A percentile compares a stretch with the other conserved stretches of the same genome.
These are phyloP conservation scores for Eudasyphora cyanicolor DNA, from an alignment of 2,888 invertebrate species.

Conservation along the genomic window DNA sequence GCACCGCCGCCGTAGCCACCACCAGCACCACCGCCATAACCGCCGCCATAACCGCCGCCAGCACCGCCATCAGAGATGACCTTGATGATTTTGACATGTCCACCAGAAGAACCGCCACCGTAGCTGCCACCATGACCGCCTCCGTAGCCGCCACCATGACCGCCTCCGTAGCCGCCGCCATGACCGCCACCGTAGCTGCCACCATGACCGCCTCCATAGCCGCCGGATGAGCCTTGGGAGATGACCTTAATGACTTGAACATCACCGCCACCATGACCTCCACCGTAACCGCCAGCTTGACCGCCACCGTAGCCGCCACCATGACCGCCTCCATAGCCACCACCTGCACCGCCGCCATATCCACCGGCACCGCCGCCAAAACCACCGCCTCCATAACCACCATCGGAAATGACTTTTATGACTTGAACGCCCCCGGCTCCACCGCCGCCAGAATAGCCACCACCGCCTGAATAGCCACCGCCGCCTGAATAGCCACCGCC, in stretches of 20 bases:
- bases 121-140: constrained; percentile 42
- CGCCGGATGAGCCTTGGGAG: constrained; percentile 11
- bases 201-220: constrained; percentile 63
- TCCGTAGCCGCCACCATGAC: constrained; percentile 25
- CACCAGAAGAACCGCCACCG: constrained; percentile 35
- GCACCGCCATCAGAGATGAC: constrained; percentile 50
- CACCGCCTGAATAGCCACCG: not conserved
- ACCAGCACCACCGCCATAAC: constrained; percentile 63
- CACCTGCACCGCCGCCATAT: constrained; percentile 24
- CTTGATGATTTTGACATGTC: constrained; percentile 58
- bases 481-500: constrained; percentile 13
- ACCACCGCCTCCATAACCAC: constrained; percentile 26
- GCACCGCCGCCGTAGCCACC: constrained; percentile 1
- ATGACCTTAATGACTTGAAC: not conserved
- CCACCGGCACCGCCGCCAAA: constrained; percentile 18
- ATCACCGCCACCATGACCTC: constrained; percentile 1
- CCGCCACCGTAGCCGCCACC: constrained; percentile 16
- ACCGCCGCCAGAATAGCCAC: constrained; percentile 28
- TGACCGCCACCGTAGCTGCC: constrained; percentile 51
- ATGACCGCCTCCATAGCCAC: constrained; percentile 18
- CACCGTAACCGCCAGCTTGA: not conserved
- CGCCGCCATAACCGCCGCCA: constrained; percentile 41
- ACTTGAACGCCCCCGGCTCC: constrained; percentile 30
- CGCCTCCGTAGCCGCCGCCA: constrained; percentile 19
- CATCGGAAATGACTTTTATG: constrained; percentile 45